Evolutionary conservation across 1,140 invertebrate species (phyloP).

Genomic region (Galleria mellonella): DNA sequence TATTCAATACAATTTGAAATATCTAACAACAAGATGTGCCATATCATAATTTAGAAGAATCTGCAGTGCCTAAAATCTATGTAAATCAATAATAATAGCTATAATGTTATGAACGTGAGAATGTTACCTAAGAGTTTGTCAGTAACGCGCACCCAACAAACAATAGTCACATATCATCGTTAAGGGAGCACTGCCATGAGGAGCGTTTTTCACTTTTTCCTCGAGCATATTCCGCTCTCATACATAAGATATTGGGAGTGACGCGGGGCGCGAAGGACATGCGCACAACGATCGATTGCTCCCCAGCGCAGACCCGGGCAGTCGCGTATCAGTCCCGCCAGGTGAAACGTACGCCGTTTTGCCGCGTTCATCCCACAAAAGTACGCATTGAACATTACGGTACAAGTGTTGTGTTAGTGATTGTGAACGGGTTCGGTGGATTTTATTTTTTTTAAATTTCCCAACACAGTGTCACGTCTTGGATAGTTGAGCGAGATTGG

Average conservation of each 20-base stretch:
- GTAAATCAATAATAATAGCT: too few species aligned
- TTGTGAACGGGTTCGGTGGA: not conserved
- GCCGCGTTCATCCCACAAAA: constrained; percentile 15
- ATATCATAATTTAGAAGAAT: too few species aligned
- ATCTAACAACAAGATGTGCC: too few species aligned
- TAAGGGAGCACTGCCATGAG: constrained; percentile 4
- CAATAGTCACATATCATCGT: constrained; percentile 8
- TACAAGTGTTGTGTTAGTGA: constrained; percentile 21
- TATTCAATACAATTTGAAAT: too few species aligned
- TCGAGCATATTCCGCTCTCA: constrained; percentile 40
- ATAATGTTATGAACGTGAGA: too few species aligned
- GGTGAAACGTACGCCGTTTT: constrained; percentile 5
- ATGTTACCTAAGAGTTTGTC: too few species aligned
- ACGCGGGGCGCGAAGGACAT: constrained; percentile 39
- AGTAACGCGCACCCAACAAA: not conserved
- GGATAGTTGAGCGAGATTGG: not conserved
- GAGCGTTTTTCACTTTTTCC: constrained; percentile 42
- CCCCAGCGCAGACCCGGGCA: constrained; percentile 40
- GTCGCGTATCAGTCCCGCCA: constrained; percentile 13
- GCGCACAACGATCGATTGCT: constrained; percentile 59
- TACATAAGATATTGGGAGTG: constrained; percentile 63
- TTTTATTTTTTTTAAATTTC: not conserved
- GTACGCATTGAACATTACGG: constrained; percentile 47
- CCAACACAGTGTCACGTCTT: not conserved
- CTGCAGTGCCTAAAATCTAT: too few species aligned